Evolutionary conservation across 2,113 vertebrate genomes (phyloP), one percentile per base, ranked within the genome.

Genomic region (Bothrops jararaca): DNA sequence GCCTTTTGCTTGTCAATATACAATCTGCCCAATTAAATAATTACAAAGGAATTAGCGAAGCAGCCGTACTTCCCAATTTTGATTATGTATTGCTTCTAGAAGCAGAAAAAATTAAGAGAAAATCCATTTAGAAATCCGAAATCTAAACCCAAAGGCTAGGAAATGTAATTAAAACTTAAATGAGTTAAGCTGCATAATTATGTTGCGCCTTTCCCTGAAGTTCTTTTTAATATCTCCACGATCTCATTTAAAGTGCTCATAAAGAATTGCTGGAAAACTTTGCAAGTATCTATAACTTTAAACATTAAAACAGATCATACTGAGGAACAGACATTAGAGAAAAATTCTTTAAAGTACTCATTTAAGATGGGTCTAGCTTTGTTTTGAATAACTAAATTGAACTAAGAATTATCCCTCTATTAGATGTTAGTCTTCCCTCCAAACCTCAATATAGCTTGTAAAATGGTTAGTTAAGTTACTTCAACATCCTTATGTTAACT

Each of bases 351-450:
- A 42, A 93, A 48, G 0, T 13, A 15, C 50, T 89, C 11, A 58
- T 60, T 86, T 50, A 89, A 88, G 50, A 26, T 3, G n/a, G 24
- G 7, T 10, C 56, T 15, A 24, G n/a, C 22, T 86, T 93, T 57
- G 58, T 60, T 60, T 69, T 15, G 34, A 50, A 34, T 26, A 58
- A 9, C 15, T 85, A 58, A 50, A 39, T 22, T 24, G 34, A 29
- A 58, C 29, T 86, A 24, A 52, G 12, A 42, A 85, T 57, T 48
- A 89, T 58, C 5, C 8, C 20, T 50, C 24, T 3, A 11, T 42
- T 92, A 57, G 87, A 26, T 92, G 93, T n/a, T n/a, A 52, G 13
- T 18, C 8, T 86, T 58, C 89, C 80, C 34, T 93, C 94, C 39
- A n/a, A 56, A 34, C 57, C 9, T 13, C 4, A 3, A 1, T 4